A percentile compares a stretch with the other conserved stretches of the same genome.
phyloP scores from a whole-genome alignment of 2,113 vertebrate genomes.

The Sinocyclocheilus anshuiensis region DNA sequence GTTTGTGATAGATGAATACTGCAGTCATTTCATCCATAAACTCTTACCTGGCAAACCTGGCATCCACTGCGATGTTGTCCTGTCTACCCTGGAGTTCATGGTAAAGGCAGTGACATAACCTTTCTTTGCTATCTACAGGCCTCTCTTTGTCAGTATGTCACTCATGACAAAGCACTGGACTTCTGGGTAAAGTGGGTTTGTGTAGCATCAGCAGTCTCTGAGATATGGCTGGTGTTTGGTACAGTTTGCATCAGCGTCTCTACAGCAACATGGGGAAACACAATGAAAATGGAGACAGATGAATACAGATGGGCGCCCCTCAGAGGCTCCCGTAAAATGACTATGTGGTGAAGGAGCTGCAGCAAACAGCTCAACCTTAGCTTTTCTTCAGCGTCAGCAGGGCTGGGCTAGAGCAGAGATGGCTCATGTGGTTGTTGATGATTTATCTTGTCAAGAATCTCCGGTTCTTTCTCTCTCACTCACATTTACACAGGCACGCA shows the following conservation, averaged over 20 bases:
- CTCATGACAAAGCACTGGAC: constrained; percentile 48
- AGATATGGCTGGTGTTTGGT: constrained; percentile 51
- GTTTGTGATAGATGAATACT: constrained; percentile 27
- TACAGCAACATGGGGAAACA: constrained; percentile 35
- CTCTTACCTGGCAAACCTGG: constrained; percentile 3
- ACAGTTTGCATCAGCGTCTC: constrained; percentile 49
- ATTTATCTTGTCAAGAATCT: constrained; percentile 43
- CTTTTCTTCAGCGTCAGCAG: constrained; percentile 31
- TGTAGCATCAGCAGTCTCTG: constrained; percentile 54
- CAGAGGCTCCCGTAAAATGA: constrained; percentile 39
- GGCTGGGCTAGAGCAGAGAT: constrained; percentile 39
- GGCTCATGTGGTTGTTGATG: constrained; percentile 31
- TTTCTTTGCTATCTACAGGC: constrained; percentile 37
- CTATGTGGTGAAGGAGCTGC: constrained; percentile 31
- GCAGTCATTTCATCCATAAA: constrained; percentile 5
- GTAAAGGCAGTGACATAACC: constrained; percentile 31
- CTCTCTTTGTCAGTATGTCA: constrained; percentile 43
- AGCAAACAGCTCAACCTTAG: constrained; percentile 28
- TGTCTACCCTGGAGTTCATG: constrained; percentile 20
- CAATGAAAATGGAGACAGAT: constrained; percentile 54
- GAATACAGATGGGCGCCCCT: constrained; percentile 51
- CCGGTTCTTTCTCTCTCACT: not conserved
- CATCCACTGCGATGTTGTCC: constrained; percentile 5
- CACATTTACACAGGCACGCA: not conserved
- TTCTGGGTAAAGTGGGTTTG: constrained; percentile 46